phyloP scores from a whole-genome alignment of 2,888 invertebrate genomes.

The Leptinotarsa haldemani region DNA sequence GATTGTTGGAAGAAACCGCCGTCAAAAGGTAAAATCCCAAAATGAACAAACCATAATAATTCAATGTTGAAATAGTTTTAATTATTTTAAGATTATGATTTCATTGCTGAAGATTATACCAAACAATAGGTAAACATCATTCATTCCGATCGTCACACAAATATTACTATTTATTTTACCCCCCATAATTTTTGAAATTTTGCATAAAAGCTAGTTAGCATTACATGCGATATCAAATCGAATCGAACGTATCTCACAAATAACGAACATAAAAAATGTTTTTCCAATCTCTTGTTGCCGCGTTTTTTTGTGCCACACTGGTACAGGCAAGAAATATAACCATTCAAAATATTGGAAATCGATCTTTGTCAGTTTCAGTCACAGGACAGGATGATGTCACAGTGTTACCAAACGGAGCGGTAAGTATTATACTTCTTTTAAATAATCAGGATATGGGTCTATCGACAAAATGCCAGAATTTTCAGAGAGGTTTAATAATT shows the following conservation, averaged over 20 bases:
- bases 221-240: background rate
- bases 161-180: conserved; percentile 1
- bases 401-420: conserved; percentile 7
- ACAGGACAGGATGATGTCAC: conserved; percentile 24
- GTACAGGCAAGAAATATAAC: conserved; percentile 7
- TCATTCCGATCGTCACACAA: background rate
- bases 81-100: background rate
- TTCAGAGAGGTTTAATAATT: too few species aligned
- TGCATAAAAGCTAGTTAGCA: background rate
- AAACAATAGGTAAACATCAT: background rate
- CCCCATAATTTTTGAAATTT: background rate
- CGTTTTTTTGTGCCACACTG: background rate
- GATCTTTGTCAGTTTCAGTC: conserved; percentile 20
- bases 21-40: background rate
- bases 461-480: background rate
- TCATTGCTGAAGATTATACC: background rate
- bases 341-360: conserved; percentile 19
- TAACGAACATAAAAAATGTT: conserved; percentile 17
- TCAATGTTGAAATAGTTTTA: background rate
- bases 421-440: conserved; percentile 14
- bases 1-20: background rate
- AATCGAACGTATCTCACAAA: background rate
- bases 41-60: background rate
- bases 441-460: background rate
- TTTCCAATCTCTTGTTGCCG: conserved; percentile 17